phyloP scores from a whole-genome alignment of 92 coral and sea anemone species.

The Zoanthus gigantus region DNA sequence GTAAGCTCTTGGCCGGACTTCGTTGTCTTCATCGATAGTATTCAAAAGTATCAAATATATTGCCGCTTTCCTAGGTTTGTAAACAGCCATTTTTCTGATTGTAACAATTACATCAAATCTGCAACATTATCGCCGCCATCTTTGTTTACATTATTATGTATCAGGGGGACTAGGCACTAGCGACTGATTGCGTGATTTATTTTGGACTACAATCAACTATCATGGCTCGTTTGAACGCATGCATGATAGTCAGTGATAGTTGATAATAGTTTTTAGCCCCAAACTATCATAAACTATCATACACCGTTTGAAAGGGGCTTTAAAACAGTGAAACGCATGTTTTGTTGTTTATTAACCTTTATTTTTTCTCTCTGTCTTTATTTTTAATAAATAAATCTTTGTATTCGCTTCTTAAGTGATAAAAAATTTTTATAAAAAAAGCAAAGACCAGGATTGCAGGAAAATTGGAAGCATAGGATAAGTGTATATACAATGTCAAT shows the following conservation, averaged over 20 bases:
- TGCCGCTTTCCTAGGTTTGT: slow-evolving; percentile 24
- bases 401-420: too few relatives aligned
- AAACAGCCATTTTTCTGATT: slow-evolving; percentile 26
- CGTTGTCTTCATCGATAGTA: slow-evolving; percentile 25
- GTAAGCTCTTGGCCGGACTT: too few relatives aligned
- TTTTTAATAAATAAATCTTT: too few relatives aligned
- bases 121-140: slow-evolving; percentile 26
- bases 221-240: slow-evolving; percentile 17
- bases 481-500: too few relatives aligned
- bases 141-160: slow-evolving; percentile 13
- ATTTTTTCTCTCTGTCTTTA: too few relatives aligned
- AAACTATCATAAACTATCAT: slow-evolving; percentile 8
- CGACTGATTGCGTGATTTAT: too few relatives aligned
- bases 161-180: too few relatives aligned
- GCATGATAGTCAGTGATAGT: not conserved
- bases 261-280: not conserved
- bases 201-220: not conserved
- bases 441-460: too few relatives aligned
- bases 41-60: slow-evolving; percentile 27
- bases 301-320: slow-evolving; percentile 8
- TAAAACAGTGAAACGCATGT: not conserved
- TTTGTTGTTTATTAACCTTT: too few relatives aligned
- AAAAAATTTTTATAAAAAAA: too few relatives aligned
- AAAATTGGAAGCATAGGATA: too few relatives aligned
- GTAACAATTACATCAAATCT: slow-evolving; percentile 13